Conservation (phyloP, 1,140 invertebrate genomes). For the Carposina sasakii region DNA sequence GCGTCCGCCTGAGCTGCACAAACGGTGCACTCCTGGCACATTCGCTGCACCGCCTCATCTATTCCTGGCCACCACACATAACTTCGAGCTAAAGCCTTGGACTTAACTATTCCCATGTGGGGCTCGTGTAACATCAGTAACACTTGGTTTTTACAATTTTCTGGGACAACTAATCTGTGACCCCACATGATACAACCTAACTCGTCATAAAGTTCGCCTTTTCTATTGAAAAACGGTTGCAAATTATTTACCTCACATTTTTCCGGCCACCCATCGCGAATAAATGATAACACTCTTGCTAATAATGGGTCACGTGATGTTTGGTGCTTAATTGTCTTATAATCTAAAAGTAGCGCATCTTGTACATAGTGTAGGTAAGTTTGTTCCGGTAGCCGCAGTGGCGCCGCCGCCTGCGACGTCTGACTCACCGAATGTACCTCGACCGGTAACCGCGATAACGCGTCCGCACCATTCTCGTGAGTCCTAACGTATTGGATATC, state of each 20-base stretch:
- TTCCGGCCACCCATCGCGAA: slow-evolving; percentile 1
- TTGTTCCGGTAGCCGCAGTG: not conserved
- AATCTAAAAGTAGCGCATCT: not conserved
- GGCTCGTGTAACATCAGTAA: not conserved
- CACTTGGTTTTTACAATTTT: not conserved
- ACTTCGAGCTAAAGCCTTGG: slow-evolving; percentile 14
- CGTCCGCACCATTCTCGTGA: not conserved
- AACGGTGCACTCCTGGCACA: slow-evolving; percentile 5
- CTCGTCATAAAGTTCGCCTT: not conserved
- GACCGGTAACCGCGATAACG: not conserved
- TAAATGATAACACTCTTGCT: not conserved
- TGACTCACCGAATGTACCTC: not conserved
- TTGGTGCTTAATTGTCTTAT: not conserved
- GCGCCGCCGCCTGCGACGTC: no score
- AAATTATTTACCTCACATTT: not conserved
- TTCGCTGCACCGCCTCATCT: slow-evolving; percentile 9
- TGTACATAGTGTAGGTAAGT: not conserved
- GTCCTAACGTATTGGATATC: slow-evolving; percentile 1
- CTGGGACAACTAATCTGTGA: not conserved
- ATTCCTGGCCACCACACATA: slow-evolving; percentile 16
- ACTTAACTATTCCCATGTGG: slow-evolving; percentile 12
- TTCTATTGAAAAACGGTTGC: slow-evolving; percentile 1
- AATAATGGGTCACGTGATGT: not conserved
- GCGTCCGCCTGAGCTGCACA: not conserved
- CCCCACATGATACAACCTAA: slow-evolving; percentile 1